Evolutionary conservation across 2,888 invertebrate species (phyloP), one percentile per base, ranked within the genome.

Genomic region (Bellardia bayeri): DNA sequence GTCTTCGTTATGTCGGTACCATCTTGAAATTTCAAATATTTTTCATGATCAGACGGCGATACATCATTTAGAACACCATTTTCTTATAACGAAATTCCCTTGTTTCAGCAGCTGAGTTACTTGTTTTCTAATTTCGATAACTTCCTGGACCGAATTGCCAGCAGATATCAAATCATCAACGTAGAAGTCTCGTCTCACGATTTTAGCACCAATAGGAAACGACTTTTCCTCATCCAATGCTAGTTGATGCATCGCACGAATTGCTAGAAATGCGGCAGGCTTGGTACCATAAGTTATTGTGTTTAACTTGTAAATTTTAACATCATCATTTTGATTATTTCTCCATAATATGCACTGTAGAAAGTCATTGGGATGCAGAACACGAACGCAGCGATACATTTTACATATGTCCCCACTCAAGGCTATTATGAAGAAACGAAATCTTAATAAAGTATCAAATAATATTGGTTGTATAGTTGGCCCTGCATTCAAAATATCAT

Each of bases 311-410:
- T n/a, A n/a, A 6, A 7, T 13, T 37, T 64, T 8, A 42, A 64
- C 9, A 64, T 64, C 7, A 8, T 56, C 56, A 56, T 23, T 3
- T 1, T 23, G 30, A 3, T 2, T 42, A 51, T 85, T 61, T 76
- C 88, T 72, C 85, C 85, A 88, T 13, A 83, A 33, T n/a, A 84
- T 82, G n/a, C 83, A 87, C 63, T 88, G 88, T 13, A 86, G 74
- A 45, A 78, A 76, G 7, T 63, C 37, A 51, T 89, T 85, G 4
- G 86, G 89, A 42, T 87, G 42, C 11, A 66, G 66, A 2, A 88
- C 49, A 6, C 78, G 42, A 40, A 89, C 83, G 23, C 87, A 86
- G 0, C 87, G 74, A 56, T 88, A 88, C 83, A 89, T 89, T 63
- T 88, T 86, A 16, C 81, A 82, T 30, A 88, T 88, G 45, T 89